These are phyloP conservation scores for Rhinogobius similis DNA, from an alignment of 2,113 vertebrate species.

Conservation along the genomic window DNA sequence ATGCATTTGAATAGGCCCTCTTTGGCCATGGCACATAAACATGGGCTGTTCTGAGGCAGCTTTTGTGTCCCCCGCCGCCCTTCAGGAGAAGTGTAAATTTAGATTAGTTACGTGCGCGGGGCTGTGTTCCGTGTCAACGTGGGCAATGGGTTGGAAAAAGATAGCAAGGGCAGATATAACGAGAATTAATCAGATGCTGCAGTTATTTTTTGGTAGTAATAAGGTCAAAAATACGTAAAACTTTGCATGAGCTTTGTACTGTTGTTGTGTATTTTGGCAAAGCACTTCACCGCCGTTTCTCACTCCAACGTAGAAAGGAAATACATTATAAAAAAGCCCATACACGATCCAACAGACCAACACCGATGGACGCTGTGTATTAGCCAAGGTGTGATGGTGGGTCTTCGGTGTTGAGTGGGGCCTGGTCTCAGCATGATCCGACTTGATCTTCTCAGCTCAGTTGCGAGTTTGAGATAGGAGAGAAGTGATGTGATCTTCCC, in stretches of 20 bases:
- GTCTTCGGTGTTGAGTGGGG: too few species aligned
- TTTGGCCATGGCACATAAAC: constrained; percentile 35
- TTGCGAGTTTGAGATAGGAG: too few species aligned
- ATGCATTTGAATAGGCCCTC: constrained; percentile 66
- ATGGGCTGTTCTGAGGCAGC: constrained; percentile 56
- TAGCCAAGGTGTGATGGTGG: too few species aligned
- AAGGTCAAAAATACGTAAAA: too few species aligned
- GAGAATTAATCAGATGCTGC: not conserved
- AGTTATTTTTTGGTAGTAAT: not conserved
- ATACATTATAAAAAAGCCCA: too few species aligned
- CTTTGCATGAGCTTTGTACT: too few species aligned
- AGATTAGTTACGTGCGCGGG: constrained; percentile 7
- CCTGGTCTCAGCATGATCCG: too few species aligned
- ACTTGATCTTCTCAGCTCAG: too few species aligned
- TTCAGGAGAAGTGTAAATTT: constrained; percentile 1
- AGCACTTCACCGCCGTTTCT: not conserved
- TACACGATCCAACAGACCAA: too few species aligned
- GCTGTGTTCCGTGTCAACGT: not conserved
- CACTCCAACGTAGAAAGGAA: not conserved
- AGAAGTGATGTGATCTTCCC: too few species aligned
- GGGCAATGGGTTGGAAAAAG: not conserved
- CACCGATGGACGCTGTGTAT: too few species aligned
- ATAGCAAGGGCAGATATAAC: too few species aligned
- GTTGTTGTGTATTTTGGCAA: not conserved
- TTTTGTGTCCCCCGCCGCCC: constrained; percentile 22